Conservation (phyloP, 2,113 vertebrate species). For the Rhodinocichla rosea region DNA sequence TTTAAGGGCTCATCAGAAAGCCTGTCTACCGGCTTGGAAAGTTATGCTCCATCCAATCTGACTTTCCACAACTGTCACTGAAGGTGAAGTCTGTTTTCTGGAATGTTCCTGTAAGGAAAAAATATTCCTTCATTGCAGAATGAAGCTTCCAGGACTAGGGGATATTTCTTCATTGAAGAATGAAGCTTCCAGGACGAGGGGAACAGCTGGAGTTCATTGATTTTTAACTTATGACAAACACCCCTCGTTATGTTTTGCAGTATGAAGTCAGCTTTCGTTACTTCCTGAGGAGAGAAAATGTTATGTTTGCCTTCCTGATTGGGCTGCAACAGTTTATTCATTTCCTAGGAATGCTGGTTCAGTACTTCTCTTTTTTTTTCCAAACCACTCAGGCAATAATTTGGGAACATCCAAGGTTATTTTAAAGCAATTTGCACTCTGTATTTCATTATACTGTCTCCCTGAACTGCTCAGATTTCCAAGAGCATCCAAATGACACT, state of each 20-base stretch:
- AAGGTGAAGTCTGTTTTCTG: background rate
- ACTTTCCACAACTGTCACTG: background rate
- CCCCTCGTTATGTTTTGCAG: background rate
- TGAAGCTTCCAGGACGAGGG: background rate
- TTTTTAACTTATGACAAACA: background rate
- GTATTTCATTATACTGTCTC: background rate
- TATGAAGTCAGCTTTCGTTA: background rate
- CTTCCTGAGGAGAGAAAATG: background rate
- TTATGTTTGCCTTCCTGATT: background rate
- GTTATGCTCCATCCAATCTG: background rate
- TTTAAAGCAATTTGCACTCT: background rate
- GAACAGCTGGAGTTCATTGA: conserved; percentile 17
- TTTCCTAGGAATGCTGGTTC: background rate
- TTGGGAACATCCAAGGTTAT: background rate
- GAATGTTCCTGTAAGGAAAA: background rate
- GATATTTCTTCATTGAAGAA: background rate
- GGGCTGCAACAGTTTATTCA: background rate
- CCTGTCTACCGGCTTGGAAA: background rate
- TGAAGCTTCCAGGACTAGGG: background rate
- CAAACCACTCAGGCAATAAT: background rate
- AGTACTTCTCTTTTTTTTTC: background rate
- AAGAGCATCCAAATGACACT: background rate
- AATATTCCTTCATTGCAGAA: background rate
- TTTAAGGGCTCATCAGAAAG: background rate
- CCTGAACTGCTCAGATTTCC: background rate